Evolutionary conservation across 2,113 vertebrate genomes (phyloP), one percentile per base, ranked within the genome.

Genomic region (Urocolius indicus): DNA sequence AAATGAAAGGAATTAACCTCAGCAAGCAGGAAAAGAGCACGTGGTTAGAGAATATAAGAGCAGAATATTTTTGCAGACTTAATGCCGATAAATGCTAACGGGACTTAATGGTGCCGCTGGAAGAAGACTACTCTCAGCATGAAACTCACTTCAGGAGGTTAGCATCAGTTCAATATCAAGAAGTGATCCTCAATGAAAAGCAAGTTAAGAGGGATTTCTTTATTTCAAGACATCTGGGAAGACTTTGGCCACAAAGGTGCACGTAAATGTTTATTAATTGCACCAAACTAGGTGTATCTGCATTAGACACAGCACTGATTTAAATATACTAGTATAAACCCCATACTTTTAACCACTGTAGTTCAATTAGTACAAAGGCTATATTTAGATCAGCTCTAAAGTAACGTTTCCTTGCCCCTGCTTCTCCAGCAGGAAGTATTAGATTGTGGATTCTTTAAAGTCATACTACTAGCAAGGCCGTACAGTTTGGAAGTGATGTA

Each of bases 91-190:
- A 83, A 63, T 20, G n/a, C 29, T 63, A 71, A 57, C 30, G 72
- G 73, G 80, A 92, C 87, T 90, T 94, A 90, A 65, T n/a, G 81
- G 66, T 49, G 61, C 77, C 87, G 69, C 73, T 84, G 57, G 45
- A 92, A 57, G 41, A 83, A 19, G 62, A 48, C 38, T 68, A 17
- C 32, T 72, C 13, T 67, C 65, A 49, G 51, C 63, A 45, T 13
- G 61, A 63, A 90, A 29, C 23, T 84, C 9, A 5, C 55, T 90
- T 67, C 63, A 71, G 58, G 49, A 76, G 51, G 32, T 51, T 62
- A 86, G n/a, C 32, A 71, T 41, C 24, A 62, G 55, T 41, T 65
- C 7, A 2, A 7, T 59, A 48, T 3, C 55, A 59, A 72, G 32
- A 59, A 68, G 15, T 4, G 27, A 83, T 34, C 30, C 59, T 90